phyloP scores from a whole-genome alignment of 2,888 invertebrate genomes.

The Drosophila silvestris region DNA sequence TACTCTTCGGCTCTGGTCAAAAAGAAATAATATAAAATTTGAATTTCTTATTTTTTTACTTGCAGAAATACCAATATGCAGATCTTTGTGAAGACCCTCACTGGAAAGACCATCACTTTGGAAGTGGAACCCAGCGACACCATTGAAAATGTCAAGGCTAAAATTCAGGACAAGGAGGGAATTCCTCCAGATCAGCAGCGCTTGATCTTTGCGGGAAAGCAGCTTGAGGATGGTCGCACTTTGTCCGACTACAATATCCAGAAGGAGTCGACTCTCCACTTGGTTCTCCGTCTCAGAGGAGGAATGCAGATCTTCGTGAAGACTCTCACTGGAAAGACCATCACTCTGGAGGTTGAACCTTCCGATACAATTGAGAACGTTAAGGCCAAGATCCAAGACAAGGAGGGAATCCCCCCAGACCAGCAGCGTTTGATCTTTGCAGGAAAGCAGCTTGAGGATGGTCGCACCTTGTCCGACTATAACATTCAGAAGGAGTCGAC shows the following conservation, averaged over 20 bases:
- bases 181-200: slow-evolving; percentile 83
- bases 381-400: slow-evolving; percentile 81
- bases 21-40: slow-evolving; percentile 9
- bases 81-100: slow-evolving; percentile 80
- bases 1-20: slow-evolving; percentile 3
- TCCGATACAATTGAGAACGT: slow-evolving; percentile 80
- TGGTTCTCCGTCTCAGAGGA: slow-evolving; percentile 96
- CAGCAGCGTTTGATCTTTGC: slow-evolving; percentile 82
- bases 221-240: slow-evolving; percentile 93
- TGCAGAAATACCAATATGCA: slow-evolving; percentile 74
- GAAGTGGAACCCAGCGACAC: slow-evolving; percentile 80
- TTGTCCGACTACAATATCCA: slow-evolving; percentile 88
- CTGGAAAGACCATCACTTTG: slow-evolving; percentile 81
- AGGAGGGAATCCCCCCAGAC: slow-evolving; percentile 82
- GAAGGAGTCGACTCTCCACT: slow-evolving; percentile 82
- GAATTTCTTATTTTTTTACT: slow-evolving; percentile 16
- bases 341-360: slow-evolving; percentile 80
- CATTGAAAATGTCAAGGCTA: slow-evolving; percentile 81
- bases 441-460: slow-evolving; percentile 89
- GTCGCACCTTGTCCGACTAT: slow-evolving; percentile 91
- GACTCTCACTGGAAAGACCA: slow-evolving; percentile 81
- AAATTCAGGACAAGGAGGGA: slow-evolving; percentile 82
- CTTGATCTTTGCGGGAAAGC: slow-evolving; percentile 82
- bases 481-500: slow-evolving; percentile 81
- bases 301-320: slow-evolving; percentile 86